phyloP scores from a whole-genome alignment of 2,113 vertebrate genomes.

The Arizona elegans region DNA sequence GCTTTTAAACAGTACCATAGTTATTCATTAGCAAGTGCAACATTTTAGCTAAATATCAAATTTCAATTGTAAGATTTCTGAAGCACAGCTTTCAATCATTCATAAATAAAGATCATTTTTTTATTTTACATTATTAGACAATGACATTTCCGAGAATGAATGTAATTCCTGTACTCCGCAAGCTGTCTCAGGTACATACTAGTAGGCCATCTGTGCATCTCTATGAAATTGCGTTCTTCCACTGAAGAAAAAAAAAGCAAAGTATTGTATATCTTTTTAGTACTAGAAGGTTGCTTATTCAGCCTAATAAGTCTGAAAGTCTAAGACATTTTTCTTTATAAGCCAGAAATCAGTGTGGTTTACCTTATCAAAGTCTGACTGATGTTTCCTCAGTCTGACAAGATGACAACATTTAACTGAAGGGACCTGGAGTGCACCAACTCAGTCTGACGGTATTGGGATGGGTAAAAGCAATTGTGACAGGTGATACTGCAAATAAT shows the following conservation, averaged over 20 bases:
- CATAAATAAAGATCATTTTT: neutral
- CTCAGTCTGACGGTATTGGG: neutral
- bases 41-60: neutral
- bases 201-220: constrained; percentile 91
- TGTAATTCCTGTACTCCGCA: constrained; percentile 87
- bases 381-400: neutral
- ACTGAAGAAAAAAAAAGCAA: constrained; percentile 68
- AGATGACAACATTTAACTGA: neutral
- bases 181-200: constrained; percentile 92
- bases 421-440: neutral
- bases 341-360: neutral
- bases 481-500: neutral
- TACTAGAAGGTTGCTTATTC: neutral
- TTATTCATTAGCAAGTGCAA: constrained; percentile 1
- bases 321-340: neutral
- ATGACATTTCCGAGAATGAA: constrained; percentile 87
- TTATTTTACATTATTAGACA: constrained; percentile 85
- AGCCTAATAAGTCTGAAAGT: neutral
- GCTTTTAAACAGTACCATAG: constrained; percentile 22
- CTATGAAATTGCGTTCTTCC: constrained; percentile 90
- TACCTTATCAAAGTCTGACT: neutral
- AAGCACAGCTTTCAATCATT: neutral
- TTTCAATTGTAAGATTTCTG: constrained; percentile 23
- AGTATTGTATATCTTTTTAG: neutral
- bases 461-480: neutral